Conservation (phyloP, 1,140 invertebrate species). For the Charaxes varanes region DNA sequence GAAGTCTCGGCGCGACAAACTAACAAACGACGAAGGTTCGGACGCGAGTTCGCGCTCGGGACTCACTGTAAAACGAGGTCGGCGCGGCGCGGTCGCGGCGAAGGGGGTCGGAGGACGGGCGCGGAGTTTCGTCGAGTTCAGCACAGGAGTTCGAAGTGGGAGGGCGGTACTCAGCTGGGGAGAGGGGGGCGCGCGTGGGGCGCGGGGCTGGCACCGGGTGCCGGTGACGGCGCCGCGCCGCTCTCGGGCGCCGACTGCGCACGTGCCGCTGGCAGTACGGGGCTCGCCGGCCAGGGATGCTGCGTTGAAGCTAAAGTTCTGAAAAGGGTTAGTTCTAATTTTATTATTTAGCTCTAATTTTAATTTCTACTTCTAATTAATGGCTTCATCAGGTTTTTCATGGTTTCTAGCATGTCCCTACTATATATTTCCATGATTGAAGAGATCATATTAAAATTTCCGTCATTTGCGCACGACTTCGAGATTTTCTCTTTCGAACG, state of each 20-base stretch:
- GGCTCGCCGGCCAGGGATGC: slow-evolving; percentile 84
- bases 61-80: slow-evolving; percentile 46
- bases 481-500: too few relatives aligned
- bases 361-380: not conserved
- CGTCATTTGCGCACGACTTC: too few relatives aligned
- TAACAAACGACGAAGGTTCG: slow-evolving; percentile 1
- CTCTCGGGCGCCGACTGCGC: slow-evolving; percentile 84
- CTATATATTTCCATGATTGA: too few relatives aligned
- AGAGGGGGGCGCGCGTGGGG: slow-evolving; percentile 58
- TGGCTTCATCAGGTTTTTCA: too few relatives aligned
- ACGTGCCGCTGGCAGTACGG: slow-evolving; percentile 81
- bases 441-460: too few relatives aligned
- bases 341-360: not conserved
- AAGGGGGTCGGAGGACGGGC: slow-evolving; percentile 58
- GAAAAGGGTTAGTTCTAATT: slow-evolving; percentile 26
- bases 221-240: slow-evolving; percentile 68
- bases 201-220: slow-evolving; percentile 51
- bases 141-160: slow-evolving; percentile 74
- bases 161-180: slow-evolving; percentile 73
- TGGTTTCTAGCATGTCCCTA: too few relatives aligned
- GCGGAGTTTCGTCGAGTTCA: slow-evolving; percentile 72
- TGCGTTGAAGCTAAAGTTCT: slow-evolving; percentile 74
- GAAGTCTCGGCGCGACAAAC: not conserved
- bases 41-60: slow-evolving; percentile 21
- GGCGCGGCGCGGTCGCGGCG: slow-evolving; percentile 39